Evolutionary conservation across 2,888 invertebrate species (phyloP), one percentile per base, ranked within the genome.

Genomic region (Neria commutata): DNA sequence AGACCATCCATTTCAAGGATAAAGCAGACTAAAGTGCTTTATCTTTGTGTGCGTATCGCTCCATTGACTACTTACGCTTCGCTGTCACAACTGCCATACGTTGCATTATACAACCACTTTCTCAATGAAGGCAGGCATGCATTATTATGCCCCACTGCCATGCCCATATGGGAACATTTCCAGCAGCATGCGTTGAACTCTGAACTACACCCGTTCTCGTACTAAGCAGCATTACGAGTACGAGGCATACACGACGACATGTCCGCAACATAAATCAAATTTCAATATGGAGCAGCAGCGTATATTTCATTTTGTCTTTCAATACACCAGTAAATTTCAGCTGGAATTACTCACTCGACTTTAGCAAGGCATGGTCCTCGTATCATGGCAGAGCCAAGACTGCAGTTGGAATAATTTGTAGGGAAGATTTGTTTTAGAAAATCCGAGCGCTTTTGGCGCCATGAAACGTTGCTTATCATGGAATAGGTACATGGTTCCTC

Each of bases 111-210:
- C 37, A 37, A 37, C 37, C 37, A 37, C 37, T 37, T n/a, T 42
- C 47, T 66, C 63, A 62, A 67, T 58, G 59, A 54, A 69, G 66
- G n/a, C n/a, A n/a, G n/a, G n/a, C n/a, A n/a, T n/a, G n/a, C n/a
- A n/a, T n/a, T n/a, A n/a, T n/a, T n/a, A n/a, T 72, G 68, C 70
- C 56, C 61, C 67, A 64, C 64, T 72, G 68, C 70, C 73, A 64
- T 69, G 65, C 70, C 65, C 73, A 73, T 74, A 74, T 73, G 73
- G 56, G 73, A 66, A 71, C 71, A 73, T 72, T 73, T 68, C 42
- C 61, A n/a, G n/a, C n/a, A n/a, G n/a, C n/a, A n/a, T n/a, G n/a
- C n/a, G n/a, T n/a, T n/a, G n/a, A n/a, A n/a, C n/a, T n/a, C n/a
- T n/a, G n/a, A n/a, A n/a, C n/a, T 60, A 51, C 17, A 56, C 26